Conservation (phyloP, 2,113 vertebrate genomes). For the Arenaria interpres region DNA sequence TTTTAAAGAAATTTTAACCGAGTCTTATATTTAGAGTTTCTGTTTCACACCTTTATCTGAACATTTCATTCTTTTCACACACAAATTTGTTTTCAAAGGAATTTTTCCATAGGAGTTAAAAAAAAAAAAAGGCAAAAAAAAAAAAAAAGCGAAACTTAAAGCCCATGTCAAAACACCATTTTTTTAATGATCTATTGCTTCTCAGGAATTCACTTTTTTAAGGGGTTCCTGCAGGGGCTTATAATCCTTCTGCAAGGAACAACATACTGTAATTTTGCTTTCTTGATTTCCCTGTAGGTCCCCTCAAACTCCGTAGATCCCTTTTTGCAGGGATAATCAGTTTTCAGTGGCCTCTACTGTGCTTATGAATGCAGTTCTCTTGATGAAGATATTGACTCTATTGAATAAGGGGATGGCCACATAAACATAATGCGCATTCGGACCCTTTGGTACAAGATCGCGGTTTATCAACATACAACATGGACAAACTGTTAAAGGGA, state of each 20-base stretch:
- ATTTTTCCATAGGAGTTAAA: neutral
- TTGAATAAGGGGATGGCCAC: neutral
- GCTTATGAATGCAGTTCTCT: neutral
- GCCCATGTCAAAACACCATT: neutral
- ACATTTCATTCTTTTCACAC: neutral
- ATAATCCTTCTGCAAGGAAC: neutral
- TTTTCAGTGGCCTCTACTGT: neutral
- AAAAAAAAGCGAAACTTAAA: neutral
- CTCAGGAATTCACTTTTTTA: neutral
- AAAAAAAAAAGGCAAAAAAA: neutral
- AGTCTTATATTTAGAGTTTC: neutral
- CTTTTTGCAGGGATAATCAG: neutral
- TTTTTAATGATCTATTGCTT: neutral
- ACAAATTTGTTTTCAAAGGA: neutral
- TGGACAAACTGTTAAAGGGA: neutral
- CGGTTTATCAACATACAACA: neutral
- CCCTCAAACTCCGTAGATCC: neutral
- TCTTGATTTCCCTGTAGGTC: slow-evolving; percentile 6
- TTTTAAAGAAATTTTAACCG: neutral
- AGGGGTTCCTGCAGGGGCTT: neutral
- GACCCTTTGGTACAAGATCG: neutral
- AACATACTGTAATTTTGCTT: neutral
- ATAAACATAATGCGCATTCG: neutral
- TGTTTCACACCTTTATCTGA: neutral
- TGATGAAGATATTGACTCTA: neutral